Evolutionary conservation across 2,888 invertebrate genomes (phyloP).

Genomic region (Phlogophora meticulosa): DNA sequence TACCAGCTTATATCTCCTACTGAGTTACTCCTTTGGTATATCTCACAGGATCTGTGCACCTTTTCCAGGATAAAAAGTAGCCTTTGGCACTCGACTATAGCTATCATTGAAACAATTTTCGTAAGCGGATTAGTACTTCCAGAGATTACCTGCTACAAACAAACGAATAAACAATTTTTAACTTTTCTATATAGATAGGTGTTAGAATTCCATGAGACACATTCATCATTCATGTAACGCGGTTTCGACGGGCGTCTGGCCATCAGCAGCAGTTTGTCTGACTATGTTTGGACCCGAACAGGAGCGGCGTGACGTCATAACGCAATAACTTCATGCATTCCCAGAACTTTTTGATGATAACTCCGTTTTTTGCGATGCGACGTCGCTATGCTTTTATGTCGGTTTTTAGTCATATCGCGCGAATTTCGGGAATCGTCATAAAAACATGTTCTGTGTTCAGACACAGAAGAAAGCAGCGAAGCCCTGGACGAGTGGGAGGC

Average conservation of each 20-base stretch:
- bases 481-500: conserved; percentile 84
- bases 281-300: too few species aligned
- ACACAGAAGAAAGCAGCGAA: conserved; percentile 80
- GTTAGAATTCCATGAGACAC: background rate
- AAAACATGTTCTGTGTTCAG: conserved; percentile 57
- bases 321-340: background rate
- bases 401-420: too few species aligned
- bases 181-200: too few species aligned
- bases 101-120: too few species aligned
- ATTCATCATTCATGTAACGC: background rate
- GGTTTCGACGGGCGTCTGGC: background rate
- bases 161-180: too few species aligned
- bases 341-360: background rate
- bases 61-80: too few species aligned
- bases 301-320: background rate
- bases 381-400: background rate
- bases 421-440: background rate
- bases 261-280: background rate
- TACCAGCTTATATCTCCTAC: too few species aligned
- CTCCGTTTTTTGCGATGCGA: background rate
- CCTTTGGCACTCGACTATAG: too few species aligned
- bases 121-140: too few species aligned
- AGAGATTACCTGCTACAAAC: too few species aligned
- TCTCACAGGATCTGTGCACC: too few species aligned
- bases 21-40: too few species aligned